A percentile compares a stretch with the other conserved stretches of the same genome.
These are phyloP conservation scores for Boloria selene DNA, from an alignment of 2,888 invertebrate genomes.

Conservation along the genomic window DNA sequence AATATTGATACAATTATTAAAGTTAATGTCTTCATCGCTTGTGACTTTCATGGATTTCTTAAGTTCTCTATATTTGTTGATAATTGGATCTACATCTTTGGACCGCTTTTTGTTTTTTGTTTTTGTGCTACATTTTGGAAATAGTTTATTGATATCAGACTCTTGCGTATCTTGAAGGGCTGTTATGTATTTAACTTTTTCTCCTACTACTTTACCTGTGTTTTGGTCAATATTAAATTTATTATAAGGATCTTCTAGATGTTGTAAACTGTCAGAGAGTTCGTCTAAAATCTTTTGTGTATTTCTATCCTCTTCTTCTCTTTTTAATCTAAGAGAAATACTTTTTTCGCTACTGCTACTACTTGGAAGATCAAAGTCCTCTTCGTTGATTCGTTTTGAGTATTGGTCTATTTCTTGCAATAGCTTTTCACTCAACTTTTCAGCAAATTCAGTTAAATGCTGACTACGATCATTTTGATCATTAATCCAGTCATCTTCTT, in stretches of 20 bases:
- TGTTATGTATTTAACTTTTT: slow-evolving; percentile 82
- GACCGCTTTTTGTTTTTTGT: slow-evolving; percentile 78
- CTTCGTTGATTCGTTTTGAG: slow-evolving; percentile 78
- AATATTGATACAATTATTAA: slow-evolving; percentile 76
- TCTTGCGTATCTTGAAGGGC: slow-evolving; percentile 78
- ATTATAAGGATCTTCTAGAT: slow-evolving; percentile 84
- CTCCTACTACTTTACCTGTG: slow-evolving; percentile 81
- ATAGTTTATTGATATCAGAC: slow-evolving; percentile 72
- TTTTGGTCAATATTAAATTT: slow-evolving; percentile 83
- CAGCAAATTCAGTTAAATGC: slow-evolving; percentile 90
- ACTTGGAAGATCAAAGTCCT: slow-evolving; percentile 77
- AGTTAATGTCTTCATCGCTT: slow-evolving; percentile 71
- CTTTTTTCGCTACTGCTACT: slow-evolving; percentile 79
- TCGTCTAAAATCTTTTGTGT: slow-evolving; percentile 77
- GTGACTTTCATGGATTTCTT: slow-evolving; percentile 75
- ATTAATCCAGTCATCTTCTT: slow-evolving; percentile 81
- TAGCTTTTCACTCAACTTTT: slow-evolving; percentile 90
- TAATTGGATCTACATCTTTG: slow-evolving; percentile 76
- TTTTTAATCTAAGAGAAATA: slow-evolving; percentile 76
- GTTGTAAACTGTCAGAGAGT: slow-evolving; percentile 77
- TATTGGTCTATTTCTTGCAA: slow-evolving; percentile 88
- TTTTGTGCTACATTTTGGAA: slow-evolving; percentile 76
- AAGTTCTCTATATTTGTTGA: slow-evolving; percentile 75
- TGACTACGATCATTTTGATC: slow-evolving; percentile 83
- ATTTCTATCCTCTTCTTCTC: slow-evolving; percentile 75